Conservation (phyloP, 2,797 vertebrate genomes). For the Euthynnus affinis region DNA sequence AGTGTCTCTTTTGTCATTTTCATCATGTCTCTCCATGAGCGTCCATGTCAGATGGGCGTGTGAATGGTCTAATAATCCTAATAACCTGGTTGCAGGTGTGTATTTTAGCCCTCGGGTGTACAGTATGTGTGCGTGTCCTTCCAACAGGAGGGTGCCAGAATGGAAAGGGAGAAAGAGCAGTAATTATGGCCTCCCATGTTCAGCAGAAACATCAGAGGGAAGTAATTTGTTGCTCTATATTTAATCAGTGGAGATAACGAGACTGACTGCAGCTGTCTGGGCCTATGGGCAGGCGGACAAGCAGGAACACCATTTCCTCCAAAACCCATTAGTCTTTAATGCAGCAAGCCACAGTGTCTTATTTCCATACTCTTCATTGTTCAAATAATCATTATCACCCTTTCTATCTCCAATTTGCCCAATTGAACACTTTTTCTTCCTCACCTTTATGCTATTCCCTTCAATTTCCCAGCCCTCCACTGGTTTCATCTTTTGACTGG, state of each 20-base stretch:
- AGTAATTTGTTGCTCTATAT: slow-evolving; percentile 86
- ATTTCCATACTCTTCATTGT: slow-evolving; percentile 70
- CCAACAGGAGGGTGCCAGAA: slow-evolving; percentile 69
- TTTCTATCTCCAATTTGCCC: slow-evolving; percentile 51
- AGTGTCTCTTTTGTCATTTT: slow-evolving; percentile 39
- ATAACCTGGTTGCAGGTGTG: slow-evolving; percentile 61
- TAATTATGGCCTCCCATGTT: slow-evolving; percentile 83
- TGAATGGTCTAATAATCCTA: slow-evolving; percentile 61
- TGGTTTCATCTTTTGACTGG: slow-evolving; percentile 28
- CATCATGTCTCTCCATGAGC: slow-evolving; percentile 35
- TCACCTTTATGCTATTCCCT: slow-evolving; percentile 36
- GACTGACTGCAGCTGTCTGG: slow-evolving; percentile 77
- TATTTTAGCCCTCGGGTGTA: slow-evolving; percentile 34
- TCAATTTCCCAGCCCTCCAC: slow-evolving; percentile 20
- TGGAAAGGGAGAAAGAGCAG: slow-evolving; percentile 73
- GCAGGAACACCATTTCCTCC: slow-evolving; percentile 80
- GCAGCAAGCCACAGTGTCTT: slow-evolving; percentile 54
- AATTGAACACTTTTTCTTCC: slow-evolving; percentile 29
- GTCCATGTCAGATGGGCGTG: slow-evolving; percentile 45
- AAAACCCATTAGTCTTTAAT: slow-evolving; percentile 80
- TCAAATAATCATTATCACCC: slow-evolving; percentile 65
- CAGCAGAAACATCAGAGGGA: slow-evolving; percentile 82
- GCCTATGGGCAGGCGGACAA: slow-evolving; percentile 70
- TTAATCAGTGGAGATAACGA: slow-evolving; percentile 83
- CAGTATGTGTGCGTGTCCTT: slow-evolving; percentile 33